Conservation (phyloP, 1,140 invertebrate species). For the Amyelois transitella region DNA sequence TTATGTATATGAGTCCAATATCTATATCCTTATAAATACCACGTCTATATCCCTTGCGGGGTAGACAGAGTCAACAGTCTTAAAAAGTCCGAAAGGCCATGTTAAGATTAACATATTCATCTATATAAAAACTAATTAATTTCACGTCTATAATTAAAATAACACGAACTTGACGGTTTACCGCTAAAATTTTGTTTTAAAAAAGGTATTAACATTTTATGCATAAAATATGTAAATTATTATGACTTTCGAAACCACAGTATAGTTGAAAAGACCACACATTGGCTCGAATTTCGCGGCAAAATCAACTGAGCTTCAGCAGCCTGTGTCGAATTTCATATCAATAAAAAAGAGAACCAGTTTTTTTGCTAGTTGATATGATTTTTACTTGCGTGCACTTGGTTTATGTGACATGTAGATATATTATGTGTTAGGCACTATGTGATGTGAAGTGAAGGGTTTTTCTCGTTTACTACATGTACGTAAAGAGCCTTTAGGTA, state of each 20-base stretch:
- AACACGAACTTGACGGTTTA: too few species aligned
- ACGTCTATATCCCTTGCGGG: too few species aligned
- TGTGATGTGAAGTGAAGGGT: too few species aligned
- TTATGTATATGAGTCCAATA: too few species aligned
- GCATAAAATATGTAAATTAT: neutral
- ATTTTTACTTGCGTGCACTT: neutral
- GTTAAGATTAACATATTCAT: too few species aligned
- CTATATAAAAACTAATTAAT: too few species aligned
- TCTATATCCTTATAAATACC: too few species aligned
- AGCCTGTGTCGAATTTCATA: conserved; percentile 27
- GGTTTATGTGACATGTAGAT: neutral
- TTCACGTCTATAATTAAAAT: too few species aligned
- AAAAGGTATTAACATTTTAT: neutral
- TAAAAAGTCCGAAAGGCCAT: too few species aligned
- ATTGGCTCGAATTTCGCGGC: neutral
- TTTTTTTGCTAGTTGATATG: neutral
- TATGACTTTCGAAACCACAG: neutral
- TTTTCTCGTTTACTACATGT: too few species aligned
- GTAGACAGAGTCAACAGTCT: too few species aligned
- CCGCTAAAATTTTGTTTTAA: neutral
- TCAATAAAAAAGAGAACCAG: neutral
- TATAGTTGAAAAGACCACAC: neutral
- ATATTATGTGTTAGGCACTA: neutral
- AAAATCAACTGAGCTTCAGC: conserved; percentile 10
- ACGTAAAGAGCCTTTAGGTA: too few species aligned